phyloP scores from a whole-genome alignment of 2,797 vertebrate species.

The Mustela erminea region DNA sequence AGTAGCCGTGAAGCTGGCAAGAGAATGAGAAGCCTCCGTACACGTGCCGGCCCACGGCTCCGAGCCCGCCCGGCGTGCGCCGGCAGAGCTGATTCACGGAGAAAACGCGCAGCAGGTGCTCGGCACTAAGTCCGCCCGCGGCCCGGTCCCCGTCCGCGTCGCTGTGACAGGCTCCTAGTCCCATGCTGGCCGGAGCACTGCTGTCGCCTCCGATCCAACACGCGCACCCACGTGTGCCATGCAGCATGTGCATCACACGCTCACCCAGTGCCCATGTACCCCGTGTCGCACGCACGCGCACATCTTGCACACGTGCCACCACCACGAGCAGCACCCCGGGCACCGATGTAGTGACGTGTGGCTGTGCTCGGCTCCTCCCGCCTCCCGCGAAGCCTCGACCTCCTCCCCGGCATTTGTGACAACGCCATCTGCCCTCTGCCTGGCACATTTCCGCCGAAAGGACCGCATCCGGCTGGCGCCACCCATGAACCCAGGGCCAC shows the following conservation, averaged over 20 bases:
- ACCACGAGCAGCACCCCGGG: background rate
- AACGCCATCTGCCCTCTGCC: accelerated
- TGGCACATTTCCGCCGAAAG: background rate
- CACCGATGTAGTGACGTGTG: accelerated
- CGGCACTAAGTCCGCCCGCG: slow-evolving; percentile 76
- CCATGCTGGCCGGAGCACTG: slow-evolving; percentile 46
- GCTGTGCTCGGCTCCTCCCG: background rate
- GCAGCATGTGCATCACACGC: accelerated
- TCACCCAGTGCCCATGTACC: too few relatives aligned
- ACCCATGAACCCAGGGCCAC: accelerated
- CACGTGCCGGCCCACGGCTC: slow-evolving; percentile 83
- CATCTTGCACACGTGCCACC: background rate
- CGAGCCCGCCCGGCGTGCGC: slow-evolving; percentile 86
- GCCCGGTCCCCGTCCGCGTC: background rate
- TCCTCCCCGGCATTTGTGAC: background rate
- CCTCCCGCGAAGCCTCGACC: background rate
- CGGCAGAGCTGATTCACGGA: slow-evolving; percentile 84
- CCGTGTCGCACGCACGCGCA: background rate
- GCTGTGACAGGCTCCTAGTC: slow-evolving; percentile 73
- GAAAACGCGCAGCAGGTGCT: slow-evolving; percentile 86
- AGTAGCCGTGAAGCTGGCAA: slow-evolving; percentile 97
- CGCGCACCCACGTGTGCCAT: too few relatives aligned
- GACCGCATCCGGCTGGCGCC: accelerated
- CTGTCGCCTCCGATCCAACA: background rate
- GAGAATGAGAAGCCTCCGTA: slow-evolving; percentile 90